Evolutionary conservation across 2,113 vertebrate genomes (phyloP).

Genomic region (Chaetodon trifascialis): DNA sequence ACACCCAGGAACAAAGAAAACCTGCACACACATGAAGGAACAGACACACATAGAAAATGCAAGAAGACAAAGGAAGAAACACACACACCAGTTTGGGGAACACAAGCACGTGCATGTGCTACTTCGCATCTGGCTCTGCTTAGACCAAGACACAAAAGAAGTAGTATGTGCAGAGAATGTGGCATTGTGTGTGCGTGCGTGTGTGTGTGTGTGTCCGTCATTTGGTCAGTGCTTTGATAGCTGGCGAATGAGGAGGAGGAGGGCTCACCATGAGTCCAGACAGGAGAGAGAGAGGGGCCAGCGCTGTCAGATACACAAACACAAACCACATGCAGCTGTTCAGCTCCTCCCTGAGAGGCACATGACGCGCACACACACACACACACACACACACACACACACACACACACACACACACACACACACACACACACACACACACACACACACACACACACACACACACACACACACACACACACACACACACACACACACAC

Average conservation of each 20-base stretch:
- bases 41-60: background rate
- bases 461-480: constrained; percentile 7
- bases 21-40: constrained; percentile 4
- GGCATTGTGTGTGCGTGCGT: constrained; percentile 51
- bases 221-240: constrained; percentile 79
- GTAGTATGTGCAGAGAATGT: constrained; percentile 71
- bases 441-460: constrained; percentile 20
- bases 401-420: constrained; percentile 9
- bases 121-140: constrained; percentile 81
- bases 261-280: constrained; percentile 51
- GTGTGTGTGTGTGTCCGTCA: constrained; percentile 50
- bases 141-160: constrained; percentile 77
- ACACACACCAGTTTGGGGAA: constrained; percentile 41
- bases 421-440: background rate
- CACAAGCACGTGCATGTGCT: constrained; percentile 58
- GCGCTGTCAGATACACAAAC: constrained; percentile 76
- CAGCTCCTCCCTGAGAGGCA: constrained; percentile 50
- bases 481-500: constrained; percentile 20
- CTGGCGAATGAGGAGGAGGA: constrained; percentile 61
- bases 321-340: constrained; percentile 82
- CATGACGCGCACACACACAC: constrained; percentile 40
- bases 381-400: constrained; percentile 5
- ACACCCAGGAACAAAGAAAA: constrained; percentile 47
- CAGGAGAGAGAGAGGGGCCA: constrained; percentile 43
- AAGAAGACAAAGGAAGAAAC: background rate